A percentile compares a stretch with the other conserved stretches of the same genome.
phyloP scores from a whole-genome alignment of 2,888 invertebrate species.

The Ornithoptera alexandrae region DNA sequence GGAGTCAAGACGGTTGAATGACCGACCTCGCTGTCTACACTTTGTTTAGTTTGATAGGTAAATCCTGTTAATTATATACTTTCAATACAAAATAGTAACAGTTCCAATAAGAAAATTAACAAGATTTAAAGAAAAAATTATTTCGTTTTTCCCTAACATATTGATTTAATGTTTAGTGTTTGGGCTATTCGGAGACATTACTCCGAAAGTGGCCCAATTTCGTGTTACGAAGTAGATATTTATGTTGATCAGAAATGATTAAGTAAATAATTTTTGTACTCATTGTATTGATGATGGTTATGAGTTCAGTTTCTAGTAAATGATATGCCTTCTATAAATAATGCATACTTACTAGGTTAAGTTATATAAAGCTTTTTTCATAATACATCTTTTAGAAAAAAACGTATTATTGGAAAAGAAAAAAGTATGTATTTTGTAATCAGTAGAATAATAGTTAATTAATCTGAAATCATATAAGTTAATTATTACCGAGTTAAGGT shows the following conservation, averaged over 20 bases:
- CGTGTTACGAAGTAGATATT: not conserved
- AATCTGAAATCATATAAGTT: too few species aligned
- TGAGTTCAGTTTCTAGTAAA: not conserved
- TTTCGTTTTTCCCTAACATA: not conserved
- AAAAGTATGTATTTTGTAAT: too few species aligned
- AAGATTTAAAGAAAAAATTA: not conserved
- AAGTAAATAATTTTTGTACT: not conserved
- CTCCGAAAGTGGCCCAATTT: not conserved
- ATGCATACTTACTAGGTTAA: too few species aligned
- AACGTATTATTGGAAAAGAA: too few species aligned
- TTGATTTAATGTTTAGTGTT: too few species aligned
- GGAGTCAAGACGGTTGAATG: slow-evolving; percentile 34
- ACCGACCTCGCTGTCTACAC: slow-evolving; percentile 36
- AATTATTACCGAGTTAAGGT: too few species aligned
- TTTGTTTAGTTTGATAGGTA: slow-evolving; percentile 9
- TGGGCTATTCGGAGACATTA: too few species aligned
- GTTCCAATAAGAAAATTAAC: not conserved
- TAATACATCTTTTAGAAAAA: too few species aligned
- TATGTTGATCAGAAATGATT: not conserved
- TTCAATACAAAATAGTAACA: not conserved
- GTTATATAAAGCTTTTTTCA: too few species aligned
- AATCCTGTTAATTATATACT: slow-evolving; percentile 1
- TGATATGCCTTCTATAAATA: not conserved
- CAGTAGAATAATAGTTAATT: too few species aligned
- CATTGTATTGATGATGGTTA: not conserved